Conservation (phyloP, 2,797 vertebrate genomes). For the Epinephelus malabaricus region DNA sequence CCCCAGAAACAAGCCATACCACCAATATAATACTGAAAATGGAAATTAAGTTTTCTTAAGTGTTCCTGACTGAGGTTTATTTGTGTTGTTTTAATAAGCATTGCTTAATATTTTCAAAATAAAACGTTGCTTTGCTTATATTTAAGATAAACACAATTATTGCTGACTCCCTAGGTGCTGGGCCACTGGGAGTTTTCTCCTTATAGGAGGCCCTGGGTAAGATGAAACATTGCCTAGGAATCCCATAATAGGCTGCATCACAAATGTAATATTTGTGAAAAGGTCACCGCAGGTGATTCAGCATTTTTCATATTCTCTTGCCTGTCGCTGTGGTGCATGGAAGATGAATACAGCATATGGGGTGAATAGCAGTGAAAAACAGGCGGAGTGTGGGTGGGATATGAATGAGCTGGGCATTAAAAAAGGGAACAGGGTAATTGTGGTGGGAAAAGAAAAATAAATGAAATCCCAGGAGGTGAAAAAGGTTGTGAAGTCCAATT, state of each 20-base stretch:
- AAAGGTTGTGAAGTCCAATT: constrained; percentile 5
- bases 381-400: constrained; percentile 10
- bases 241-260: constrained; percentile 3
- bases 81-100: no score
- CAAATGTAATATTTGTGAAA: not conserved
- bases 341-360: constrained; percentile 53
- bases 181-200: no score
- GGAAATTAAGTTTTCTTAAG: no score
- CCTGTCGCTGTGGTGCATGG: constrained; percentile 11
- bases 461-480: constrained; percentile 14
- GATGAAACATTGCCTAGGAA: not conserved
- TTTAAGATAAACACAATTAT: no score
- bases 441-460: not conserved
- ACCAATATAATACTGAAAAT: no score
- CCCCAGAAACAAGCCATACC: no score
- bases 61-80: no score
- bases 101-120: no score
- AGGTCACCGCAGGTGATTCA: not conserved
- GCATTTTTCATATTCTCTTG: constrained; percentile 13
- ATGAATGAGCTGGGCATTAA: constrained; percentile 24
- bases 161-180: no score
- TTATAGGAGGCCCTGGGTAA: not conserved
- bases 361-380: constrained; percentile 12
- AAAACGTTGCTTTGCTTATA: no score
- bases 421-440: constrained; percentile 12